Percentiles rank a stretch among this genome's conserved stretches.
phyloP scores from a whole-genome alignment of 2,797 vertebrate species.

The Lateolabrax maculatus region DNA sequence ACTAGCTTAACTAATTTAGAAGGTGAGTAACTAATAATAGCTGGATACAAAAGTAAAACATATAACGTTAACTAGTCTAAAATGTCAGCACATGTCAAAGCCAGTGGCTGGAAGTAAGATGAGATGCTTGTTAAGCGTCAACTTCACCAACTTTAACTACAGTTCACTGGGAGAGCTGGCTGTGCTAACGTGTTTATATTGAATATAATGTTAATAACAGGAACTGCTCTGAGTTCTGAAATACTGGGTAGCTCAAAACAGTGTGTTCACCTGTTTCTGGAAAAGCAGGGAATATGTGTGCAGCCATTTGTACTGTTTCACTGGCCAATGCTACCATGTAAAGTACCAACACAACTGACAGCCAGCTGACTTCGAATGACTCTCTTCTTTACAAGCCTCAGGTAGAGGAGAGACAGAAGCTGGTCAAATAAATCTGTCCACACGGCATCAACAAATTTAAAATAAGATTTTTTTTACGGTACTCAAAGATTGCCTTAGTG shows the following conservation, averaged over 20 bases:
- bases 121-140: too few relatives aligned
- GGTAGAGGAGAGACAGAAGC: not conserved
- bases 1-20: too few relatives aligned
- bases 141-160: too few relatives aligned
- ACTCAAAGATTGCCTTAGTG: not conserved
- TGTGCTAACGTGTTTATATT: not conserved
- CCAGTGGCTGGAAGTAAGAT: not conserved
- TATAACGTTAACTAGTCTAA: not conserved
- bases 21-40: constrained; percentile 8
- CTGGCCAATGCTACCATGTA: not conserved
- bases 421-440: not conserved
- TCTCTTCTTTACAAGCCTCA: not conserved
- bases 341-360: not conserved
- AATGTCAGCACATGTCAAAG: not conserved
- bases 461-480: not conserved
- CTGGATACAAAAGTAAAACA: not conserved
- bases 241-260: not conserved
- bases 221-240: not conserved
- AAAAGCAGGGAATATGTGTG: not conserved
- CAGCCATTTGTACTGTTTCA: not conserved
- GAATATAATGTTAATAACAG: not conserved
- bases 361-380: not conserved
- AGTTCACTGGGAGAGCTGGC: not conserved
- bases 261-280: rapidly evolving
- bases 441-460: not conserved